Percentiles rank a stretch among this genome's conserved stretches.
phyloP scores from a whole-genome alignment of 2,888 invertebrate species.

The Schizaphis graminum region DNA sequence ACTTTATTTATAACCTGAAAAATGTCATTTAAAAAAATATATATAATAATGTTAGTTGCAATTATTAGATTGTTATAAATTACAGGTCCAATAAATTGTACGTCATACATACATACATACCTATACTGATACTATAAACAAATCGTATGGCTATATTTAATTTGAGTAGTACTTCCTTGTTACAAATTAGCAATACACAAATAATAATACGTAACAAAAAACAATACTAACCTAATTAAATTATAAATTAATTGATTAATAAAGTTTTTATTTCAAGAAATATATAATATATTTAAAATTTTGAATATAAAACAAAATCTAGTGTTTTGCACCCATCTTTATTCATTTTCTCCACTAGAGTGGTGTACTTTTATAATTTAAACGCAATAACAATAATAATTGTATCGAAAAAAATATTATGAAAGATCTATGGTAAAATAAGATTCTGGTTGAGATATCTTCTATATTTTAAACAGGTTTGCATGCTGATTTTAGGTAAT shows the following conservation, averaged over 20 bases:
- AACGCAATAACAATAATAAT: neutral
- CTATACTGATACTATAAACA: neutral
- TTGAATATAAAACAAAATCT: neutral
- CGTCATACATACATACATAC: neutral
- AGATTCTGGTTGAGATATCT: neutral
- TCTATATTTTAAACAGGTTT: neutral
- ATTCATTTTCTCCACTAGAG: neutral
- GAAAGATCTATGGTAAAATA: neutral
- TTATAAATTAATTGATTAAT: neutral
- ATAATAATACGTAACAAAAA: neutral
- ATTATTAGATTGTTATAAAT: neutral
- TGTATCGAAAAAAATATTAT: neutral
- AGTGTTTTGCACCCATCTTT: neutral
- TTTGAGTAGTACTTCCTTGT: neutral
- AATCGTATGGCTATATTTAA: neutral
- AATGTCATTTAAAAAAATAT: neutral
- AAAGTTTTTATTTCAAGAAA: neutral
- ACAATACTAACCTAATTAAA: neutral
- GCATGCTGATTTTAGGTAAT: neutral
- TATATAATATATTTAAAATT: neutral
- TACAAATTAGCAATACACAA: neutral
- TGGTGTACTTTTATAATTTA: neutral
- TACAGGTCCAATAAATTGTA: neutral
- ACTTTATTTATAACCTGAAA: slow-evolving; percentile 43
- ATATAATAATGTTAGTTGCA: neutral